Conservation (phyloP, 2,888 invertebrate species). For the Muschampia plurimacula region DNA sequence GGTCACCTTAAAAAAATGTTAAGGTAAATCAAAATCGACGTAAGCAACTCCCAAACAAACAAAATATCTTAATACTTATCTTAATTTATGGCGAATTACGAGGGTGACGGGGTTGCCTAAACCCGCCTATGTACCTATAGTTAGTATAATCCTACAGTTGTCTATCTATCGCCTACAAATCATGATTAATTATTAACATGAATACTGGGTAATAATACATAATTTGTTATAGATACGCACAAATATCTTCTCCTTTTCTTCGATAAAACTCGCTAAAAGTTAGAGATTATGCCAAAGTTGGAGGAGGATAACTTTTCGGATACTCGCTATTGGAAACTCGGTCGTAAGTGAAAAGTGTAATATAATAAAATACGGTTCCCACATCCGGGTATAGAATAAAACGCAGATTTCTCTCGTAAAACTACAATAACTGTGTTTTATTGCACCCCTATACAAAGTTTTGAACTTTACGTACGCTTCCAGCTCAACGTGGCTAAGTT, state of each 20-base stretch:
- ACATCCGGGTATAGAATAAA: conserved; percentile 48
- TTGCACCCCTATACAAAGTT: conserved; percentile 55
- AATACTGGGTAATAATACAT: neutral
- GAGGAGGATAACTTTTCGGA: conserved; percentile 4
- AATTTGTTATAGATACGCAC: neutral
- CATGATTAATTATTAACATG: neutral
- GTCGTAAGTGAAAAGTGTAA: conserved; percentile 38
- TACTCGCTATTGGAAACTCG: conserved; percentile 7
- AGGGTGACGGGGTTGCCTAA: too few relatives aligned
- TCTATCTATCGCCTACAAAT: too few relatives aligned
- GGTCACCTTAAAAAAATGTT: too few relatives aligned
- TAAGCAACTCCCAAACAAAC: too few relatives aligned
- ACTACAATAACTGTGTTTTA: conserved; percentile 60
- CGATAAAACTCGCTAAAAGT: conserved; percentile 1
- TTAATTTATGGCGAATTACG: too few relatives aligned
- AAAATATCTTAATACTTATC: too few relatives aligned
- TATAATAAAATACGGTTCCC: conserved; percentile 41
- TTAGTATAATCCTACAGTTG: too few relatives aligned
- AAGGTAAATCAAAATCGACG: too few relatives aligned
- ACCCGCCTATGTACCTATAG: too few relatives aligned
- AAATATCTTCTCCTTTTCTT: neutral
- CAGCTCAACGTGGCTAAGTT: conserved; percentile 16
- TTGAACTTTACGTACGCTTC: conserved; percentile 49
- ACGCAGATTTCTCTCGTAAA: conserved; percentile 56
- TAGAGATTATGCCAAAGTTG: conserved; percentile 6